phyloP scores from a whole-genome alignment of 2,888 invertebrate genomes.

The Leptinotarsa tumamoca region DNA sequence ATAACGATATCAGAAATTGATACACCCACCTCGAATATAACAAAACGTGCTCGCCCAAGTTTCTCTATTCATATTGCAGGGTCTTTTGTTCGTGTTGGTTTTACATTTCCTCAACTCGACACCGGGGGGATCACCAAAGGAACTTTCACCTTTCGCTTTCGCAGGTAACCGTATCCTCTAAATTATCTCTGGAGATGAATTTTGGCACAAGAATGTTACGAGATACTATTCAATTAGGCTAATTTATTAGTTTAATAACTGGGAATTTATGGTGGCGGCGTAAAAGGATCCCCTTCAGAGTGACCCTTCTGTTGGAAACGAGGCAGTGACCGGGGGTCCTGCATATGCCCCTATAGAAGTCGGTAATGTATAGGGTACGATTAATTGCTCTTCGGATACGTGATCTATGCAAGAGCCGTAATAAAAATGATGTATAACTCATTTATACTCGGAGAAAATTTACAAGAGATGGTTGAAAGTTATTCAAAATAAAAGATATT shows the following conservation, averaged over 20 bases:
- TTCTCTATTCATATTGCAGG: constrained; percentile 14
- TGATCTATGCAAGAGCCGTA: no score
- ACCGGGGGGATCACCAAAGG: constrained; percentile 10
- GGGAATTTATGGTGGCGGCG: constrained; percentile 3
- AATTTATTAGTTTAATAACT: constrained; percentile 16
- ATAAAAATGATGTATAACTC: no score
- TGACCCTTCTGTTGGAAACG: background rate
- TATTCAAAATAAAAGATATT: no score
- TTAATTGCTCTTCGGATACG: background rate
- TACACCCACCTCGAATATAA: constrained; percentile 4
- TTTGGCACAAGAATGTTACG: constrained; percentile 6
- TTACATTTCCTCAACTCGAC: constrained; percentile 12
- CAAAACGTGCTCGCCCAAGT: background rate
- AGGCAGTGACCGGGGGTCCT: background rate
- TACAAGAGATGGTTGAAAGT: no score
- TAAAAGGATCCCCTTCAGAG: background rate
- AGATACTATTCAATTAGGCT: constrained; percentile 5
- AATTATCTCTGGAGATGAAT: background rate
- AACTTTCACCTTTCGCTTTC: constrained; percentile 1
- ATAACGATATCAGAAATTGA: constrained; percentile 14
- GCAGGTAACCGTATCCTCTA: constrained; percentile 2
- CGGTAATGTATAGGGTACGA: background rate
- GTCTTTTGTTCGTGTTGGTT: background rate
- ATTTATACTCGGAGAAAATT: no score
- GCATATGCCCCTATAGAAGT: background rate